Conservation (phyloP, 2,113 vertebrate species). For the Pseudopipra pipra region DNA sequence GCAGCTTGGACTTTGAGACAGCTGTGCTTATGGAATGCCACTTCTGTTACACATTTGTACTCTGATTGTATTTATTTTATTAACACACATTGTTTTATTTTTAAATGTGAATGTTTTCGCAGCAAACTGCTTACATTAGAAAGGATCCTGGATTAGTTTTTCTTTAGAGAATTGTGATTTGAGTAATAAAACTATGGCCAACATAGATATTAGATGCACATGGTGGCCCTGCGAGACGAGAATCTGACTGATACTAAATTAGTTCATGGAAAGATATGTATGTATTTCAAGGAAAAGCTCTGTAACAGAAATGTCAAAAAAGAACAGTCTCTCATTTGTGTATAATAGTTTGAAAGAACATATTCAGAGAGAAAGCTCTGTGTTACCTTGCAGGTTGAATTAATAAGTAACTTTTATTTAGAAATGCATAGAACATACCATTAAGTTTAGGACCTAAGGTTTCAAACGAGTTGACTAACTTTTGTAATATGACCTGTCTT, state of each 20-base stretch:
- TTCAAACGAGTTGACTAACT: constrained; percentile 43
- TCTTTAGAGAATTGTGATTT: constrained; percentile 26
- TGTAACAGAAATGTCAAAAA: background rate
- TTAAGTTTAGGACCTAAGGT: background rate
- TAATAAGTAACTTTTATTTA: background rate
- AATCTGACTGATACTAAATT: constrained; percentile 6
- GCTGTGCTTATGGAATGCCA: constrained; percentile 72
- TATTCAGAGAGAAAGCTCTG: background rate
- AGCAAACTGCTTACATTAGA: constrained; percentile 49
- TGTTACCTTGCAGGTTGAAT: constrained; percentile 7
- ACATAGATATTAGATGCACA: background rate
- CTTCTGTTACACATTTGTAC: constrained; percentile 69
- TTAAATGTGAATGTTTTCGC: constrained; percentile 50
- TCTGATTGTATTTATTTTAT: constrained; percentile 68
- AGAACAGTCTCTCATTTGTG: background rate
- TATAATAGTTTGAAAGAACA: background rate
- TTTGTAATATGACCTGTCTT: constrained; percentile 41
- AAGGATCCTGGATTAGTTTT: constrained; percentile 34
- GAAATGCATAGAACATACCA: background rate
- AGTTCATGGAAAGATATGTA: background rate
- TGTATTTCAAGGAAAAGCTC: background rate
- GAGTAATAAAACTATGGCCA: constrained; percentile 31
- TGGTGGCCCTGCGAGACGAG: constrained; percentile 15
- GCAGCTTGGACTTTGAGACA: constrained; percentile 74
- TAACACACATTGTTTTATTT: constrained; percentile 53